These are phyloP conservation scores for Potamilus streckersoni DNA, from an alignment of 1,140 invertebrate species.

Conservation along the genomic window DNA sequence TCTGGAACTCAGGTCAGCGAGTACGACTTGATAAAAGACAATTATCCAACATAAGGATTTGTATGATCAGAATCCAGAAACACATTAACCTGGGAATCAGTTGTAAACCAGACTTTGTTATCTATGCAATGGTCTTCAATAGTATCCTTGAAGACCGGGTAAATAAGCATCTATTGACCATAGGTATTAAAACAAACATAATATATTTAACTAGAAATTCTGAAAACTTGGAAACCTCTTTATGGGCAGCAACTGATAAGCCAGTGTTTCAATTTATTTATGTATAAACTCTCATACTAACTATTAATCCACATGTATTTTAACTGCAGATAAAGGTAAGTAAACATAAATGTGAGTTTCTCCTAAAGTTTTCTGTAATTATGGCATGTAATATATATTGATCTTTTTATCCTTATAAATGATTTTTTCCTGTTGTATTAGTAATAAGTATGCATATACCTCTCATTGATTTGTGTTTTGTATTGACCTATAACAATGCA, in stretches of 20 bases:
- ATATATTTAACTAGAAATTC: not conserved
- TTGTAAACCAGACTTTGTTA: slow-evolving; percentile 98
- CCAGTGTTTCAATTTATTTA: too few relatives aligned
- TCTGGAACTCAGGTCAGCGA: slow-evolving; percentile 84
- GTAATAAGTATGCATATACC: too few relatives aligned
- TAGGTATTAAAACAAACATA: not conserved
- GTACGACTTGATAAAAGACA: slow-evolving; percentile 98
- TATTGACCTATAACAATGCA: too few relatives aligned
- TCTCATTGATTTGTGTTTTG: too few relatives aligned
- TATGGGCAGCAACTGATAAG: not conserved
- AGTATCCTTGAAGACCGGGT: slow-evolving; percentile 95
- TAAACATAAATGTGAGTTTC: too few relatives aligned
- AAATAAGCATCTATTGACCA: not conserved
- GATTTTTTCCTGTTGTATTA: too few relatives aligned
- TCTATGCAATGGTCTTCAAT: slow-evolving; percentile 99
- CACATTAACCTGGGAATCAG: slow-evolving; percentile 99
- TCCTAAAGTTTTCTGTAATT: too few relatives aligned
- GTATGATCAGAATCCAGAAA: slow-evolving; percentile 99
- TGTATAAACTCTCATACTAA: too few relatives aligned
- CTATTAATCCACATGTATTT: too few relatives aligned
- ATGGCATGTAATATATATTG: too few relatives aligned
- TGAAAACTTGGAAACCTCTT: not conserved
- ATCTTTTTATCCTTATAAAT: too few relatives aligned
- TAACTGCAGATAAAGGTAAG: too few relatives aligned
- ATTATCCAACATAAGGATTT: slow-evolving; percentile 99